These are phyloP conservation scores for Cabera pusaria DNA, from an alignment of 2,888 invertebrate genomes.

Conservation along the genomic window DNA sequence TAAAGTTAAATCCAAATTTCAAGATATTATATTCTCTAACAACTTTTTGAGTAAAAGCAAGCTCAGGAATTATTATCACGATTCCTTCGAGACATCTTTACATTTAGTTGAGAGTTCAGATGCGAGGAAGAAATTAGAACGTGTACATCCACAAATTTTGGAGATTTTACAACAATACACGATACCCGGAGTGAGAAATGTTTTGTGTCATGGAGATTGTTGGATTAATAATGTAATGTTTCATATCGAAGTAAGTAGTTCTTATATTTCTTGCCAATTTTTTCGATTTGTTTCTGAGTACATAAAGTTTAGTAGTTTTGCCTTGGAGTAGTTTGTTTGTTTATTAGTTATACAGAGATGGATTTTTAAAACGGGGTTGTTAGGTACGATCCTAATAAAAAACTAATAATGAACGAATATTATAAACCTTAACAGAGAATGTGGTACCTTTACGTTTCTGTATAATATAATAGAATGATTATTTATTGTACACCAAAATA, in stretches of 20 bases:
- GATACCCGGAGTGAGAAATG: constrained; percentile 49
- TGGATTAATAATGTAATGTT: constrained; percentile 69
- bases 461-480: too few relatives aligned
- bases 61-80: constrained; percentile 58
- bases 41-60: constrained; percentile 61
- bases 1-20: constrained; percentile 44
- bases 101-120: constrained; percentile 46
- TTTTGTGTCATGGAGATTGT: constrained; percentile 71
- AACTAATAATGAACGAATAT: too few relatives aligned
- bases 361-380: too few relatives aligned
- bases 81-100: constrained; percentile 62
- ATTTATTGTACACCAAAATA: too few relatives aligned
- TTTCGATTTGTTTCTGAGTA: too few relatives aligned
- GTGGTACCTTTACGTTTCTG: too few relatives aligned
- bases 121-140: constrained; percentile 47
- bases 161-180: constrained; percentile 53
- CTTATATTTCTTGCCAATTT: too few relatives aligned
- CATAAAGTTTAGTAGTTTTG: too few relatives aligned
- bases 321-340: too few relatives aligned
- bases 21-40: constrained; percentile 60
- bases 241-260: constrained; percentile 51
- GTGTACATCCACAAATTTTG: constrained; percentile 47
- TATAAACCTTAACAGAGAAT: too few relatives aligned
- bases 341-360: too few relatives aligned
- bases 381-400: too few relatives aligned